These are phyloP conservation scores for Bellardia pandia DNA, from an alignment of 2,888 invertebrate genomes.

Conservation along the genomic window DNA sequence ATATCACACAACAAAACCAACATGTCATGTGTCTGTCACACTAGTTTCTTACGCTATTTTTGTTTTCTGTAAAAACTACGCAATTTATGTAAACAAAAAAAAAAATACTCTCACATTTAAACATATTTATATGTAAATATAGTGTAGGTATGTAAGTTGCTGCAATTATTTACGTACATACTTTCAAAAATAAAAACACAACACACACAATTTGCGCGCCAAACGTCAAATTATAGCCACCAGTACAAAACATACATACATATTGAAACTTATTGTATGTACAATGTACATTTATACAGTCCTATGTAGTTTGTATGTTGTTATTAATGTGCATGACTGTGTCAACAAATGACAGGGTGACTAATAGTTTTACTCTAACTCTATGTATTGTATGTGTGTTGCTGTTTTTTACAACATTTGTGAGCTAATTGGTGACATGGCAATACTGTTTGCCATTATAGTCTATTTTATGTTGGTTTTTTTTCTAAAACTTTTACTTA, in stretches of 20 bases:
- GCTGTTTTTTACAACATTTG: background rate
- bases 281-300: no score
- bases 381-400: background rate
- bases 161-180: slow-evolving; percentile 25
- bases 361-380: slow-evolving; percentile 46
- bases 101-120: background rate
- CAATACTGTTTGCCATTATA: slow-evolving; percentile 12
- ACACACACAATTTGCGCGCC: slow-evolving; percentile 49
- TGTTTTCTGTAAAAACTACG: slow-evolving; percentile 23
- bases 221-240: slow-evolving; percentile 48
- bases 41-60: background rate
- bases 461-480: background rate
- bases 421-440: slow-evolving; percentile 32
- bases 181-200: slow-evolving; percentile 20
- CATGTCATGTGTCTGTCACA: slow-evolving; percentile 57
- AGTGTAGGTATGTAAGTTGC: slow-evolving; percentile 11
- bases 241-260: background rate
- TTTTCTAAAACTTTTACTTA: background rate
- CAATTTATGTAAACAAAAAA: slow-evolving; percentile 36
- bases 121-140: slow-evolving; percentile 1
- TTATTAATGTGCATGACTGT: slow-evolving; percentile 17
- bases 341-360: slow-evolving; percentile 64
- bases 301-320: background rate
- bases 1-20: slow-evolving; percentile 28
- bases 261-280: background rate